A percentile compares a stretch with the other conserved stretches of the same genome.
Evolutionary conservation across 2,113 vertebrate species (phyloP).

Genomic region (Austrofundulus limnaeus): DNA sequence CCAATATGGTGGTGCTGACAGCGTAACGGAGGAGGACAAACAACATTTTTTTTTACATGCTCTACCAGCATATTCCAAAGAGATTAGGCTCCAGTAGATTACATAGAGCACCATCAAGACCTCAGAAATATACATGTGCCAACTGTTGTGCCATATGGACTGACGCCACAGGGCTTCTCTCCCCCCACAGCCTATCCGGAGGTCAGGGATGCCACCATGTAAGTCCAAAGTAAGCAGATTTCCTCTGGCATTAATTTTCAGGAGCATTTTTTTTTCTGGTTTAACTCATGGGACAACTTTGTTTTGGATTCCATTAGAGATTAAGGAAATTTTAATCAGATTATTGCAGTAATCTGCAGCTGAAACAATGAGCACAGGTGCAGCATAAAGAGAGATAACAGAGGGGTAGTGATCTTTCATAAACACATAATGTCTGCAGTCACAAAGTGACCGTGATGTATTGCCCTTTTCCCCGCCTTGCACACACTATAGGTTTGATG

Average conservation of each 20-base stretch:
- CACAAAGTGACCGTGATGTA: conserved; percentile 33
- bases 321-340: conserved; percentile 55
- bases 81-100: conserved; percentile 43
- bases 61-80: conserved; percentile 19
- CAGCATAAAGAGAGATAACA: conserved; percentile 37
- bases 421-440: conserved; percentile 24
- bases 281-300: conserved; percentile 26
- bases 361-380: conserved; percentile 41
- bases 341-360: conserved; percentile 64
- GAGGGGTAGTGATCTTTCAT: conserved; percentile 18
- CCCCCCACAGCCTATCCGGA: conserved; percentile 30
- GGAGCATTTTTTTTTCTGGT: conserved; percentile 8
- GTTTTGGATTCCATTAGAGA: conserved; percentile 54
- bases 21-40: not conserved
- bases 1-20: conserved; percentile 25
- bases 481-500: conserved; percentile 27
- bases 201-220: conserved; percentile 41
- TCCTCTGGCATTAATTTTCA: conserved; percentile 52
- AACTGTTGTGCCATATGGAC: conserved; percentile 79
- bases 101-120: conserved; percentile 40
- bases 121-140: conserved; percentile 65
- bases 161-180: conserved; percentile 49
- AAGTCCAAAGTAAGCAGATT: conserved; percentile 71
- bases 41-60: conserved; percentile 15
- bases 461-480: conserved; percentile 26